Base-by-base conservation (phyloP, 2,797 vertebrate species). In the Microctenopoma lineatum region DNA sequence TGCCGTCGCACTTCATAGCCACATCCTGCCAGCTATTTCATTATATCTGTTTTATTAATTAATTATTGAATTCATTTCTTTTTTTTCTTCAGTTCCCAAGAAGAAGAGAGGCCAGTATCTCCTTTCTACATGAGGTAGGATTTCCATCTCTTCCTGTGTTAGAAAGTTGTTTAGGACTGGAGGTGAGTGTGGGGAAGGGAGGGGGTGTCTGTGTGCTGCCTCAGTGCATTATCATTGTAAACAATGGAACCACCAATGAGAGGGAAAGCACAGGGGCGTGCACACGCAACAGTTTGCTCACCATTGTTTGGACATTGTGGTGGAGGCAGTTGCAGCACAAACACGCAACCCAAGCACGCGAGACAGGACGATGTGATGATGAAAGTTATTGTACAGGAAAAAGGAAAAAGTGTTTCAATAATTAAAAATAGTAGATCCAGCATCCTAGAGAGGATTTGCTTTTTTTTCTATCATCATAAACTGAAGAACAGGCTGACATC, bases 111-210 rank as follows among this genome's bases (percentile, higher is more conserved):
- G 72, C 95, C 96, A 21, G 93, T 96, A 88, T 98, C 96, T 87
- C 95, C 96, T 52, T 98, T 98, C 92, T 99, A 95, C 69, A 89
- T 97, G 89, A 97, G 97, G 96, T 97, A 86, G 93, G 29, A 77
- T 55, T 81, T 11, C 11, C 36, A 48, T 41, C 21, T 63, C 38
- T 38, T 38, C 36, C 36, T 59, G 51, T n/a, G 45, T 18, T 60
- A 59, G 63, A 34, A 70, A 55, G 74, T 87, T 84, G 83, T 82
- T 86, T 84, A 88, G 73, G 29, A 61, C 38, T 64, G 47, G 44
- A 79, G 56, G 63, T 70, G 83, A 4, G 27, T 29, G 27, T 4
- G 27, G 12, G 3, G 10, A 11, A 2, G 38, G 85, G 70, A 77
- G 71, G 76, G 65, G 64, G 70, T 63, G 73, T 55, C 56, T 60